phyloP scores from a whole-genome alignment of 1,140 invertebrate genomes.

The Tenebrio molitor region DNA sequence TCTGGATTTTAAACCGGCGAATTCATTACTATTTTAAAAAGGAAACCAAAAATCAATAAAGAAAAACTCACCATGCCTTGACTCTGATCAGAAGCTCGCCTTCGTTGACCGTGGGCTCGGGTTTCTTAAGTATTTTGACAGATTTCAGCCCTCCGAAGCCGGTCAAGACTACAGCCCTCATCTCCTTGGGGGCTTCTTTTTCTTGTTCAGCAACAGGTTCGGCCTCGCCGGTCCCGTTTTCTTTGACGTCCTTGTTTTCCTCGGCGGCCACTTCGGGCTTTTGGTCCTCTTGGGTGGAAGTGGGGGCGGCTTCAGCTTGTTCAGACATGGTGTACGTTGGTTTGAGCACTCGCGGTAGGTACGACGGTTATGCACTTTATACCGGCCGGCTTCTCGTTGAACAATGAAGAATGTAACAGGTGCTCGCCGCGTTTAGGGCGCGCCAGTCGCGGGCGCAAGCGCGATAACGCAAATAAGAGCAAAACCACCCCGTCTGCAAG shows the following conservation, averaged over 20 bases:
- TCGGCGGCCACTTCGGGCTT: constrained; percentile 67
- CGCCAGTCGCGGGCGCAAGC: constrained; percentile 58
- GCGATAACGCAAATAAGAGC: constrained; percentile 47
- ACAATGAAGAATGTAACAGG: constrained; percentile 64
- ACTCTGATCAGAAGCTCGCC: constrained; percentile 88
- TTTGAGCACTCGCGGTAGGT: constrained; percentile 11
- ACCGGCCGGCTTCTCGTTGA: constrained; percentile 59
- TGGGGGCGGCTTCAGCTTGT: constrained; percentile 66
- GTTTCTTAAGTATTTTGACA: constrained; percentile 85
- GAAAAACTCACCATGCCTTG: constrained; percentile 85
- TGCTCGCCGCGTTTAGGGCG: constrained; percentile 60
- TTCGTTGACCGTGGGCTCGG: constrained; percentile 79
- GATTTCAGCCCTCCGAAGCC: constrained; percentile 88
- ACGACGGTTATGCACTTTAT: constrained; percentile 25
- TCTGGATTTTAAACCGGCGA: background rate
- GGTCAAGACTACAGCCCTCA: constrained; percentile 85
- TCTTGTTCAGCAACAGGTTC: constrained; percentile 67
- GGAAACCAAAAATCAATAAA: background rate
- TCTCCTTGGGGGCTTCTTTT: constrained; percentile 79
- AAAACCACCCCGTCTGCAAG: constrained; percentile 39
- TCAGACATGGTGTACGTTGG: constrained; percentile 38
- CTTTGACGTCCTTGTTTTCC: constrained; percentile 68
- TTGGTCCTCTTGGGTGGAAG: constrained; percentile 68
- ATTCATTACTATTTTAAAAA: background rate
- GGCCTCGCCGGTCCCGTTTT: constrained; percentile 69